Percentiles rank a stretch among this genome's conserved stretches.
phyloP scores from a whole-genome alignment of 2,113 vertebrate genomes.

The Caretta caretta region DNA sequence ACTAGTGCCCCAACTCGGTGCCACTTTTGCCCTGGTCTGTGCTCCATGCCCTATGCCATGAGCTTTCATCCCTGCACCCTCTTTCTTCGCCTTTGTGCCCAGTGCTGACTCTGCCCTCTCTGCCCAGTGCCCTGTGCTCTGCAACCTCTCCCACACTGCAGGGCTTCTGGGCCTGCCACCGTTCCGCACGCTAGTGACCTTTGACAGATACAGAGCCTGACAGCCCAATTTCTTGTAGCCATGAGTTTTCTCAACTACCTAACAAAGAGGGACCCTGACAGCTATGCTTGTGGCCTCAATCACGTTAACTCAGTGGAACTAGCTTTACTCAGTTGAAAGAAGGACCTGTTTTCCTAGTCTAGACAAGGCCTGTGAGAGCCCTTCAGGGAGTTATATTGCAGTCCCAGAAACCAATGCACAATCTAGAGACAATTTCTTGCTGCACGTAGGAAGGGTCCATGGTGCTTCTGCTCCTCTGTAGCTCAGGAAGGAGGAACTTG shows the following conservation, averaged over 20 bases:
- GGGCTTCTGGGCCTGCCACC: neutral
- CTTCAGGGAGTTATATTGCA: neutral
- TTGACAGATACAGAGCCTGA: neutral
- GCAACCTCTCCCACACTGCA: neutral
- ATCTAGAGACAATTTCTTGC: rapidly evolving
- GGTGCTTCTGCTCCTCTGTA: neutral
- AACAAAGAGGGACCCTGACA: neutral
- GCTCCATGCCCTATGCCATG: neutral
- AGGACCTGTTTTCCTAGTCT: neutral
- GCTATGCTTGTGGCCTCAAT: neutral
- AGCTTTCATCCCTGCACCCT: neutral
- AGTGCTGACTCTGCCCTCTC: neutral
- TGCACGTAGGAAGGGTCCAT: rapidly evolving
- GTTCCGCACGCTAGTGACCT: neutral
- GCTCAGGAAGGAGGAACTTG: rapidly evolving
- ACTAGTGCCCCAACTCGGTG: neutral
- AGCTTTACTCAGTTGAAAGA: neutral
- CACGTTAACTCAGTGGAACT: neutral
- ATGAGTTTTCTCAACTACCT: neutral
- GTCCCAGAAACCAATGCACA: neutral
- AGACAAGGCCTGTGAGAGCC: neutral
- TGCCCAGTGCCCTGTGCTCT: neutral
- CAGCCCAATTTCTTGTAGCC: neutral
- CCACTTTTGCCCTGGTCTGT: neutral
- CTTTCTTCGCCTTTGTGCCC: neutral